Base-by-base conservation (phyloP, 2,888 invertebrate species). In the Chymomyza amoena region DNA sequence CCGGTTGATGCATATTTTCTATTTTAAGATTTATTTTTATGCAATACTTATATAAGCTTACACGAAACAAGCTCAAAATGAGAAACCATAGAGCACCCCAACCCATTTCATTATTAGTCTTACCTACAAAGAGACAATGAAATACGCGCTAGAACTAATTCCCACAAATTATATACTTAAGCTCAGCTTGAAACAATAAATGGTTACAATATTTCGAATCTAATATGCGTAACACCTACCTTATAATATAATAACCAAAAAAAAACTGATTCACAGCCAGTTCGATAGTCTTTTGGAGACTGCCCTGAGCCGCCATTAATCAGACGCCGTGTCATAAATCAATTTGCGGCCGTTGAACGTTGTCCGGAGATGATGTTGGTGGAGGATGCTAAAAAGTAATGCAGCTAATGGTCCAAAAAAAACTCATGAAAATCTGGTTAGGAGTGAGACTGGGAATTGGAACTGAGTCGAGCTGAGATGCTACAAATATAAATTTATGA, bases 401-500 rank as follows among this genome's bases (percentile, higher is more conserved):
- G 56, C 7, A 56, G 18, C 20, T 6, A 15, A 20, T 57, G 57
- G 57, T 20, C 57, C 3, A 15, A 20, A 25, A 20, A 57, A n/a
- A 54, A 15, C 18, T 51, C n/a, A 16, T 16, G 15, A n/a, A 51
- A 51, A 32, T 32, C 32, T 32, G 32, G 32, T 32, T 32, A 32
- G 32, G 32, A 32, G 32, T 32, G 32, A 45, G 39, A 13, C 39
- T 4, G 39, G 39, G 39, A 39, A 39, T 39, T 39, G 39, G 39
- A 39, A 39, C 39, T 52, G 18, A 15, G 65, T 25, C 70, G 18
- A 15, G 65, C 32, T 73, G 69, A 69, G 87, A 80, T 83, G 87
- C 82, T 82, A 83, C 83, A 87, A 81, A 84, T 85, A 84, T 79
- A 84, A 81, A 84, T 86, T 84, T 87, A 87, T 84, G 86, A 84